Percentiles rank a stretch among this genome's conserved stretches.
Conservation (phyloP, 2,888 invertebrate genomes). For the Agrochola macilenta region DNA sequence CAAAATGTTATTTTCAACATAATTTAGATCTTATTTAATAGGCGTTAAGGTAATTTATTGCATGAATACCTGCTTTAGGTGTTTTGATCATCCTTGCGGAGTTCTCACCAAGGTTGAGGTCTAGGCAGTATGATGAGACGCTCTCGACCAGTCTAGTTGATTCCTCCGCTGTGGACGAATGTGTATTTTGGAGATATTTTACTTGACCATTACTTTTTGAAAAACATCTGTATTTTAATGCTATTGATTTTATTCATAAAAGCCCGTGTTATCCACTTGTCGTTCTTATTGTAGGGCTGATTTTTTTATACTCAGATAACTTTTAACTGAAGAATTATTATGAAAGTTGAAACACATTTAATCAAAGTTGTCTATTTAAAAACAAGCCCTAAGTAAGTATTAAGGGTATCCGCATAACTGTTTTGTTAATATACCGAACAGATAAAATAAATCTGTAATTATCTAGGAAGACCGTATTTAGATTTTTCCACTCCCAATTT, state of each 20-base stretch:
- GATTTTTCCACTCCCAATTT: not conserved
- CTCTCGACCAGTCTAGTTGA: conserved; percentile 87
- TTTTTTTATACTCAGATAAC: not conserved
- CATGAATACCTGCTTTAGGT: conserved; percentile 79
- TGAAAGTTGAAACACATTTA: not conserved
- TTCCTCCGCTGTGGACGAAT: conserved; percentile 74
- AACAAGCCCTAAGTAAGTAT: not conserved
- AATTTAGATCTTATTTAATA: not conserved
- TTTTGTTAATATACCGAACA: not conserved
- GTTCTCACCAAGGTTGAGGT: conserved; percentile 85
- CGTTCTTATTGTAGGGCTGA: not conserved
- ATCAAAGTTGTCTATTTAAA: not conserved
- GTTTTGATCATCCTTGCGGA: conserved; percentile 87
- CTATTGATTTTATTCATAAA: not conserved
- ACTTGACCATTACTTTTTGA: conserved; percentile 13
- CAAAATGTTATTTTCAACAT: too few relatives aligned
- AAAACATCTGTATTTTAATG: not conserved
- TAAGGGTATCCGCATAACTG: not conserved
- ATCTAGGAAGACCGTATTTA: not conserved
- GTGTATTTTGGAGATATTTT: conserved; percentile 11
- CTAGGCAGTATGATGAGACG: conserved; percentile 88
- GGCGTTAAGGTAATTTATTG: not conserved
- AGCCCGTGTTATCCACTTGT: not conserved
- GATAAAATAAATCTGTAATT: not conserved
- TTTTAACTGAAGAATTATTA: not conserved